Evolutionary conservation across 2,113 vertebrate genomes (phyloP).

Genomic region (Carassius auratus): DNA sequence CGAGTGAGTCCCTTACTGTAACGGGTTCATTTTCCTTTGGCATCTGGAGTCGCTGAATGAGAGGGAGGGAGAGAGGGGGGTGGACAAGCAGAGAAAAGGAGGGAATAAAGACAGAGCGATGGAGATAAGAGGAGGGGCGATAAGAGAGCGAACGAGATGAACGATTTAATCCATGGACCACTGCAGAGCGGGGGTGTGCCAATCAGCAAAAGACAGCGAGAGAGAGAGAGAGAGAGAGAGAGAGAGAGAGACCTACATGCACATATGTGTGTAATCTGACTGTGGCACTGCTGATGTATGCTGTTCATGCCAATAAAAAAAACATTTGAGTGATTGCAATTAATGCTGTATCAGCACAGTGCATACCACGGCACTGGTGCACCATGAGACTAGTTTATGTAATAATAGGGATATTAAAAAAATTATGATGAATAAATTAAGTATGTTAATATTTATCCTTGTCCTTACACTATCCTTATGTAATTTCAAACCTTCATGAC

Average conservation of each 20-base stretch:
- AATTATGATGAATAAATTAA: background rate
- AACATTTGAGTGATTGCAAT: conserved; percentile 30
- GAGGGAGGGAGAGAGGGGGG: conserved; percentile 23
- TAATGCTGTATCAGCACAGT: conserved; percentile 3
- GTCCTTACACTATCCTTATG: background rate
- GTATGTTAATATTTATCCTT: background rate
- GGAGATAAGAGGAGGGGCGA: conserved; percentile 53
- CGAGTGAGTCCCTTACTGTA: conserved; percentile 23
- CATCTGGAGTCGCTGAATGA: conserved; percentile 49
- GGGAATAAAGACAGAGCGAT: conserved; percentile 30
- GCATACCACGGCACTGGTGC: background rate
- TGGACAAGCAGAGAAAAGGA: conserved; percentile 26
- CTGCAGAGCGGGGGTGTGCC: conserved; percentile 45
- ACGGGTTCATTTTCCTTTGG: conserved; percentile 40
- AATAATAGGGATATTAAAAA: background rate
- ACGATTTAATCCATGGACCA: conserved; percentile 47
- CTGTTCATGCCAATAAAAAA: conserved; percentile 21
- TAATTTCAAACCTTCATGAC: background rate
- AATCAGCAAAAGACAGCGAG: conserved; percentile 4
- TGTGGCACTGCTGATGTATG: conserved; percentile 11
- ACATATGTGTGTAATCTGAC: conserved; percentile 34
- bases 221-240: conserved; percentile 28
- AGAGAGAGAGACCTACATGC: conserved; percentile 30
- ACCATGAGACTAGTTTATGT: background rate
- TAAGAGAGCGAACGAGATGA: conserved; percentile 37